Evolutionary conservation across 2,888 invertebrate species (phyloP), one percentile per base, ranked within the genome.

Genomic region (Drosophila austrosaltans): DNA sequence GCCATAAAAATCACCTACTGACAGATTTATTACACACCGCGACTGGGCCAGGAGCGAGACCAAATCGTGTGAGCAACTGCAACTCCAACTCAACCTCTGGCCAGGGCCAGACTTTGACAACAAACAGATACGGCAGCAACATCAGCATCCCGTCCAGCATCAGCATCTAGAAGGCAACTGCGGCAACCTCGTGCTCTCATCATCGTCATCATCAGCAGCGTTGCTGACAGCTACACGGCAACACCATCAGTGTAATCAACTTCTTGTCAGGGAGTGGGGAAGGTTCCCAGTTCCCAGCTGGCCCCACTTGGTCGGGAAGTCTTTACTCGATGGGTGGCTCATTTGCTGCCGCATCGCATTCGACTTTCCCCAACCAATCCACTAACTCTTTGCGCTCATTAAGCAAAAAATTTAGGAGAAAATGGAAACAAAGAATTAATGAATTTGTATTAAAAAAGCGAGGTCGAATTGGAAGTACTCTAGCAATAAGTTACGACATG

Each of bases 1-100:
- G 75, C 85, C 82, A 85, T 85, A 85, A 85, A 85, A 85, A 87
- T 90, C 90, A 90, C 88, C 88, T 89, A 88, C 82, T 91, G 90
- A 90, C 91, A 90, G 90, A 90, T 90, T 91, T 91, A 91, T 90
- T 91, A 90, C 91, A 82, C 82, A 79, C 77, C 77, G 57, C 20
- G 57, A 57, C 48, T 48, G 48, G 48, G 48, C 48, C 48, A 57
- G 57, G 39, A 57, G 54, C 48, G 25, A 48, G 48, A 48, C 48
- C 48, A 42, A 63, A 67, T 66, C 66, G 68, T 69, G 68, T 44
- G 59, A 59, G 64, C 68, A 68, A 44, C n/a, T 44, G 63, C 60
- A 61, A 60, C 60, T 44, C 30, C 36, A 63, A 59, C 68, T 48
- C 76, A 75, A 69, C 69, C 72, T 61, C 79, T 73, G 48, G 22